A percentile compares a stretch with the other conserved stretches of the same genome.
Evolutionary conservation across 2,797 vertebrate species (phyloP).

Genomic region (Thalassophryne amazonica): DNA sequence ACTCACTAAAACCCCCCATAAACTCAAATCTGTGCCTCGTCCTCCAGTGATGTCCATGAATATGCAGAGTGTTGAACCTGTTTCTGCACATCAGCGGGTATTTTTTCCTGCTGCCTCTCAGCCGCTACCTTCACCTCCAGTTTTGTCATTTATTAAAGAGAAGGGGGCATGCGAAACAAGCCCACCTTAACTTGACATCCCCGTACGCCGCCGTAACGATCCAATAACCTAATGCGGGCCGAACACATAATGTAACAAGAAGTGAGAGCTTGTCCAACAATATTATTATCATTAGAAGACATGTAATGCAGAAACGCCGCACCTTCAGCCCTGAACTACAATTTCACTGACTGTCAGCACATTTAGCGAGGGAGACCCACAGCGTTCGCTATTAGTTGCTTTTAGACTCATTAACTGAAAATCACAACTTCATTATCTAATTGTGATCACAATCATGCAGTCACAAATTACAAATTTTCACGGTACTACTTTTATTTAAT

Average conservation of each 20-base stretch:
- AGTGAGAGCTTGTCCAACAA: constrained; percentile 9
- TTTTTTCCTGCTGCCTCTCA: background rate
- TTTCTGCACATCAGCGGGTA: constrained; percentile 8
- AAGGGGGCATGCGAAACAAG: constrained; percentile 14
- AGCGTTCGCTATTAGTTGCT: background rate
- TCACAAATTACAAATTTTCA: background rate
- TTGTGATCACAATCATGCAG: background rate
- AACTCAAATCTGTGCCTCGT: background rate
- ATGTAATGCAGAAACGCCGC: background rate
- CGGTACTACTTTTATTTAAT: background rate
- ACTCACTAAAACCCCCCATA: background rate
- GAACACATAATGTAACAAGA: constrained; percentile 1
- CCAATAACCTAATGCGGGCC: constrained; percentile 30
- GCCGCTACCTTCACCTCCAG: background rate
- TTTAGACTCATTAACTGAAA: background rate
- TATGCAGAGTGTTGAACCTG: constrained; percentile 5
- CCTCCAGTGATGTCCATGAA: background rate
- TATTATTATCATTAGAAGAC: constrained; percentile 5
- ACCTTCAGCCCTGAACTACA: background rate
- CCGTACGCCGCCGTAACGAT: constrained; percentile 10
- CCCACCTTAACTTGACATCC: constrained; percentile 37
- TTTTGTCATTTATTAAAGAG: constrained; percentile 32
- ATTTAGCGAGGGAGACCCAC: background rate
- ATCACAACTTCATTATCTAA: background rate
- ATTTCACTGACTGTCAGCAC: background rate